Evolutionary conservation across 2,113 vertebrate genomes (phyloP), one percentile per base, ranked within the genome.

Genomic region (Dipodomys merriami): DNA sequence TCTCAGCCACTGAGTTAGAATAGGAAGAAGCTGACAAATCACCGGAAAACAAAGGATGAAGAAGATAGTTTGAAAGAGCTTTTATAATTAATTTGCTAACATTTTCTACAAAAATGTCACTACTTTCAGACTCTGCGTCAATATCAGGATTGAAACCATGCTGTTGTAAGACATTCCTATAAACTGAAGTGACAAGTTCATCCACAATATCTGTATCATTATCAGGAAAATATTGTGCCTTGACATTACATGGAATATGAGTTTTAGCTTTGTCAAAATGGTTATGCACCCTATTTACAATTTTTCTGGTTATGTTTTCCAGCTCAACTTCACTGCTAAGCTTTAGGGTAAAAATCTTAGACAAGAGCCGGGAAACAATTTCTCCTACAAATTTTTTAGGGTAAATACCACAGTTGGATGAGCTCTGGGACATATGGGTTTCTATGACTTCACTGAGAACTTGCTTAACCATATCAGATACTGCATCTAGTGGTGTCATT

Each of bases 11-110:
- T 72, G 88, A 83, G n/a, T 68, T 53, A 49, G 93, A 90, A 83
- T 27, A 68, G 20, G 96, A 74, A 68, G 95, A 53, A 49, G 78
- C 22, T 19, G 91, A 62, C 33, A 94, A 68, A 67, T 96, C 94
- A 5, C 96, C 96, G 80, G 94, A 96, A 87, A 97, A 94, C 18
- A 96, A 46, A 1, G 96, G 96, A 30, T 97, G 97, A 72, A 96
- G 91, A 39, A 96, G 86, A 19, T 91, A 96, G 69, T 96, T 83
- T 84, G 95, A 96, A 95, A 96, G 91, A 86, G 93, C 80, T 25
- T 73, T 69, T 69, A 92, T n/a, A 86, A 96, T 85, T 87, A 95
- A 85, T 30, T 81, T 87, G 35, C 92, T 72, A 86, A 97, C 80
- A 49, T 91, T 96, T 86, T 95, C 90, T n/a, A 96, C 92, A 94